Evolutionary conservation across 2,888 invertebrate species (phyloP).

Genomic region (Pimpla rufipes): DNA sequence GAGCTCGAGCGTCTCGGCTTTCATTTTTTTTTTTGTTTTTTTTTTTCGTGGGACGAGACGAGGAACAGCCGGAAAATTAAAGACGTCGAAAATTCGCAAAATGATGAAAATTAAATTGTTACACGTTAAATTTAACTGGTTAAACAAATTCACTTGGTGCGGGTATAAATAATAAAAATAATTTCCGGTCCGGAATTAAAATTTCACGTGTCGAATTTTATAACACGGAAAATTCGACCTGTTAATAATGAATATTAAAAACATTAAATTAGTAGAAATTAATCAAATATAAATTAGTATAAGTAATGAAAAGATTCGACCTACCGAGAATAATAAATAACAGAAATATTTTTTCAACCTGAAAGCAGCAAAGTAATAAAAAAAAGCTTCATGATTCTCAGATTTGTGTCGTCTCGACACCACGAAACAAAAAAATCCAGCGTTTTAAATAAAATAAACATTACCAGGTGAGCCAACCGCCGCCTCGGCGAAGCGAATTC

Average conservation of each 20-base stretch:
- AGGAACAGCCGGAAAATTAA: background rate
- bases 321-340: too few species aligned
- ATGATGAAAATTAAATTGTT: too few species aligned
- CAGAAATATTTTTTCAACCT: too few species aligned
- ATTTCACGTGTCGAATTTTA: too few species aligned
- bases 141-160: too few species aligned
- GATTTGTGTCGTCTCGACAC: background rate
- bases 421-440: background rate
- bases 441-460: conserved; percentile 2
- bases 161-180: too few species aligned
- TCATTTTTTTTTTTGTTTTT: background rate
- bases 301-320: too few species aligned
- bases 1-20: background rate
- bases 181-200: too few species aligned
- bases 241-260: too few species aligned
- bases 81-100: background rate
- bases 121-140: background rate
- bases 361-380: background rate
- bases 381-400: background rate
- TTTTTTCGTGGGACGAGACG: background rate
- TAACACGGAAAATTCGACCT: background rate
- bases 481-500: conserved; percentile 32
- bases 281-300: too few species aligned
- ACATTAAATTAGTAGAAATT: too few species aligned
- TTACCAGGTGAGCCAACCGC: conserved; percentile 1